phyloP scores from a whole-genome alignment of 2,888 invertebrate species.

The Ennomos quercinarius region DNA sequence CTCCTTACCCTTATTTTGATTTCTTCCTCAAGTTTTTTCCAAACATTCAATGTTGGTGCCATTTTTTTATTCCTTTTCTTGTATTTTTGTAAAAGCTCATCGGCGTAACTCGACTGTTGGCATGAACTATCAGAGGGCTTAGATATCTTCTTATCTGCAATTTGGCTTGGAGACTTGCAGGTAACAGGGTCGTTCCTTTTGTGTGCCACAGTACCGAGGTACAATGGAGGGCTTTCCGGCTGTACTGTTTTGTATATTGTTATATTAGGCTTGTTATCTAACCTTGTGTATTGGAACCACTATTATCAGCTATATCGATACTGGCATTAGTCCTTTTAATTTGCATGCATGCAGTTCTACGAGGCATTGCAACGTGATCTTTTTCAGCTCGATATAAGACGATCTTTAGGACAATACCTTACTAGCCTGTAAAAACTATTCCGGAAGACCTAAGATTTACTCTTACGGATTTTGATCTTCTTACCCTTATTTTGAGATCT shows the following conservation, averaged over 20 bases:
- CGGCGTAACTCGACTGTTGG: constrained; percentile 50
- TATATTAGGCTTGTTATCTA: constrained; percentile 40
- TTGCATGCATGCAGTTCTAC: no score
- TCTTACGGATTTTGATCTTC: constrained; percentile 4
- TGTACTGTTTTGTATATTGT: constrained; percentile 21
- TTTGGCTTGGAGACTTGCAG: constrained; percentile 24
- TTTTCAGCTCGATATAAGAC: no score
- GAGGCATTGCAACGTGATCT: no score
- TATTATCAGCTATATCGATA: no score
- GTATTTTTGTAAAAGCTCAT: constrained; percentile 49
- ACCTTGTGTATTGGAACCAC: no score
- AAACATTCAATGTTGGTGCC: constrained; percentile 33
- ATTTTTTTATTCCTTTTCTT: constrained; percentile 24
- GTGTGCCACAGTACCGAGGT: constrained; percentile 46
- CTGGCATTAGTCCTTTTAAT: no score
- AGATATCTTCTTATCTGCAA: constrained; percentile 15
- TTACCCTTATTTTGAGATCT: constrained; percentile 45
- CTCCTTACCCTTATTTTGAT: constrained; percentile 46
- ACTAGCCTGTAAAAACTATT: no score
- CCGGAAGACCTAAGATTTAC: background rate
- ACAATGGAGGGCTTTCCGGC: constrained; percentile 21
- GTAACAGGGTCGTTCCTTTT: constrained; percentile 48
- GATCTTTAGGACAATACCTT: no score
- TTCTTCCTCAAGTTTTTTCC: constrained; percentile 42
- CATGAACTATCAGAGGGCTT: constrained; percentile 32